Percentiles rank a stretch among this genome's conserved stretches.
These are phyloP conservation scores for Pomacea canaliculata DNA, from an alignment of 2,888 invertebrate genomes.

Conservation along the genomic window DNA sequence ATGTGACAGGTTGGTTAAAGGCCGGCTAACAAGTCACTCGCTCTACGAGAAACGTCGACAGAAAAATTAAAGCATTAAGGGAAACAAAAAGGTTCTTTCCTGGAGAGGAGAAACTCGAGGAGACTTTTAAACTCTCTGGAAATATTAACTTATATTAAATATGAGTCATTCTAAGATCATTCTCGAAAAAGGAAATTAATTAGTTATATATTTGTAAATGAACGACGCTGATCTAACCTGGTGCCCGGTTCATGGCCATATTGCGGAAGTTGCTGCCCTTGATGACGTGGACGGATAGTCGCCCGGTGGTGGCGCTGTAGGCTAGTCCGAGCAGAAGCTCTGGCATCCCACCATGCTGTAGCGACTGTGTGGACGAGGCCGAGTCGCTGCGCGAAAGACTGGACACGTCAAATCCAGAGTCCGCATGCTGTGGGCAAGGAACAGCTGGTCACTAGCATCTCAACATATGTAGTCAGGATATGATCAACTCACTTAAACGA, in stretches of 20 bases:
- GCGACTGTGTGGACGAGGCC: constrained; percentile 90
- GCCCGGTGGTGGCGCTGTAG: constrained; percentile 93
- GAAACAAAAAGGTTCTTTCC: no score
- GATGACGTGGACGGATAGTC: constrained; percentile 90
- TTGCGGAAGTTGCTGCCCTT: constrained; percentile 78
- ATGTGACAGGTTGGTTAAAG: no score
- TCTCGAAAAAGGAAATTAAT: no score
- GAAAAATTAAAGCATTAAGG: no score
- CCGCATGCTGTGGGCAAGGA: constrained; percentile 65
- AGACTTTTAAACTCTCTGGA: no score
- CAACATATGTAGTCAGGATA: neutral
- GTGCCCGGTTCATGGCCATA: constrained; percentile 70
- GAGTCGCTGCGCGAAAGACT: constrained; percentile 92
- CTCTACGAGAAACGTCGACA: no score
- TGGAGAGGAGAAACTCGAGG: no score
- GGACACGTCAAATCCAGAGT: constrained; percentile 75
- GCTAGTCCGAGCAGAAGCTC: constrained; percentile 89
- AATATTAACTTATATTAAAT: no score
- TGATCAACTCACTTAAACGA: neutral
- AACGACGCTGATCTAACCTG: constrained; percentile 54
- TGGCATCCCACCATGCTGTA: constrained; percentile 85
- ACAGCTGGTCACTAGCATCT: neutral
- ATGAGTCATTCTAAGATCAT: no score
- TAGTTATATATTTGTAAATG: no score
- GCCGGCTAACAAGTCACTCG: no score